Evolutionary conservation across 2,888 invertebrate genomes (phyloP).

Genomic region (Tenthredo mesomela): DNA sequence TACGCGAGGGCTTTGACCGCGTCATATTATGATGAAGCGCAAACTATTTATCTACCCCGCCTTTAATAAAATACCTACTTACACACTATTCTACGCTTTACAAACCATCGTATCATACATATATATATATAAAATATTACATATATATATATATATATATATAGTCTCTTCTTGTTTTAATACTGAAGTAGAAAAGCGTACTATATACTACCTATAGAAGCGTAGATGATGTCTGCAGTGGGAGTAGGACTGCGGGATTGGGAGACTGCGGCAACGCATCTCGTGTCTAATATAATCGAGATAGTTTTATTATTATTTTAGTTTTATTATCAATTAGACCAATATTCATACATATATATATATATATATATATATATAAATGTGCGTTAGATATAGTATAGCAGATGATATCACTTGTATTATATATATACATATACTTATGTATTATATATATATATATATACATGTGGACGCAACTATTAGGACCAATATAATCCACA

Average conservation of each 20-base stretch:
- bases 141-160: background rate
- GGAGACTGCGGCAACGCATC: background rate
- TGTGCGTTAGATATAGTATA: background rate
- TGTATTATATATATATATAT: too few species aligned
- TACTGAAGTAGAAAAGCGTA: background rate
- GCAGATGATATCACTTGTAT: background rate
- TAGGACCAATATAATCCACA: slow-evolving; percentile 56
- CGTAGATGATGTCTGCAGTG: background rate
- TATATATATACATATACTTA: too few species aligned
- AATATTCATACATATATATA: slow-evolving; percentile 42
- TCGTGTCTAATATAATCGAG: slow-evolving; percentile 5
- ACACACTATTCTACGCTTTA: background rate
- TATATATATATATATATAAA: background rate
- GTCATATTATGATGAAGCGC: slow-evolving; percentile 29
- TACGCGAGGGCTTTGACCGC: slow-evolving; percentile 44
- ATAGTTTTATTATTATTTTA: background rate
- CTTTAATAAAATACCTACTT: background rate
- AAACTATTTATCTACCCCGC: slow-evolving; percentile 22
- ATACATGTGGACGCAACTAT: slow-evolving; percentile 28
- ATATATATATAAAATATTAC: background rate
- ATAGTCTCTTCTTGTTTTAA: background rate
- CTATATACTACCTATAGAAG: background rate
- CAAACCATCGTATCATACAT: background rate
- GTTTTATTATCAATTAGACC: slow-evolving; percentile 59
- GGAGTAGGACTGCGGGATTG: background rate